phyloP scores from a whole-genome alignment of 2,797 vertebrate species.

The Galaxias olidus region DNA sequence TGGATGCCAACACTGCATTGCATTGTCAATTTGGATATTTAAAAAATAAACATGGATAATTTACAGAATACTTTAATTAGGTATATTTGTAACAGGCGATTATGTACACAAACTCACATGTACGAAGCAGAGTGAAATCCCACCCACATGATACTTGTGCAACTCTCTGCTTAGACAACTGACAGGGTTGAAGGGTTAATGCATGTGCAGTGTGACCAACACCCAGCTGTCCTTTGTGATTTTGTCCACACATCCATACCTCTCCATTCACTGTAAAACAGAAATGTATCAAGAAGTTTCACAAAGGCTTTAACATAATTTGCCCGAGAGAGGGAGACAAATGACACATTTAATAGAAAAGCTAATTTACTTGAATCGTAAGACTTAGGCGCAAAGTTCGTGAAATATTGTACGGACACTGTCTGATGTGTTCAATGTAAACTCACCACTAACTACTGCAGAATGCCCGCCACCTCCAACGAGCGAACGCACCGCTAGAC shows the following conservation, averaged over 20 bases:
- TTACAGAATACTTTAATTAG: no score
- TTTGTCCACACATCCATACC: constrained; percentile 88
- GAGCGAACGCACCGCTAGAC: constrained; percentile 63
- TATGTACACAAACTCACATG: no score
- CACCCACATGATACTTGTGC: constrained; percentile 88
- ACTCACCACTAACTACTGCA: constrained; percentile 80
- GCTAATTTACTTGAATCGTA: neutral
- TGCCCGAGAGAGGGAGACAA: constrained; percentile 30
- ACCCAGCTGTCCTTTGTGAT: constrained; percentile 89
- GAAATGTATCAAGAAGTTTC: neutral
- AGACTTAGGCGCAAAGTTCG: no score
- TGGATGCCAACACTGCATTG: no score
- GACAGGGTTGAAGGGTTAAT: constrained; percentile 74
- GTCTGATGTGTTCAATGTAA: no score
- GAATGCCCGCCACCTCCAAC: constrained; percentile 89
- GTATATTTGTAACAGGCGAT: no score
- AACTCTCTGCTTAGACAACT: constrained; percentile 64
- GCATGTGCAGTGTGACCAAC: constrained; percentile 79
- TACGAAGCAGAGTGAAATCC: constrained; percentile 90
- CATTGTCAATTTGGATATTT: no score
- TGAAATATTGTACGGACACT: no score
- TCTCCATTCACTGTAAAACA: constrained; percentile 73
- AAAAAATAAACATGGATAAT: no score
- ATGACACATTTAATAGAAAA: neutral
- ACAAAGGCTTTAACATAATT: neutral